Percentiles rank a stretch among this genome's conserved stretches.
phyloP scores from a whole-genome alignment of 2,888 invertebrate species.

The Lasioglossum zephyrum region DNA sequence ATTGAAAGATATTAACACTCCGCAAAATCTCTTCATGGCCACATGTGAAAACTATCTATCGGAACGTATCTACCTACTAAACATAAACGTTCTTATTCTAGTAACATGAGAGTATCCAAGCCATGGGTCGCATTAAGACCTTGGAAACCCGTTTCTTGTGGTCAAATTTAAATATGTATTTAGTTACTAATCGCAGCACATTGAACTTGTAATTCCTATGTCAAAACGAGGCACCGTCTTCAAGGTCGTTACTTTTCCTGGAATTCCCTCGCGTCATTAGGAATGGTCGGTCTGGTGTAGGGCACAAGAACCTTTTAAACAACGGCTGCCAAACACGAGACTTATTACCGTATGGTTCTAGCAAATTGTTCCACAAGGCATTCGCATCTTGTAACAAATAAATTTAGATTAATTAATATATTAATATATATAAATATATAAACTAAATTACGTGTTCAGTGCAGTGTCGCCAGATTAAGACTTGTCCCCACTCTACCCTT shows the following conservation, averaged over 20 bases:
- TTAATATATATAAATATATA: no score
- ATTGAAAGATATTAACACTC: not conserved
- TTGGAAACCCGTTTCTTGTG: no score
- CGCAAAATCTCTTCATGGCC: not conserved
- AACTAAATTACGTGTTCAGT: not conserved
- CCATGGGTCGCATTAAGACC: no score
- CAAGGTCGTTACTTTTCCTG: not conserved
- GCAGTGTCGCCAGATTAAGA: no score
- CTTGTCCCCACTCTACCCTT: no score
- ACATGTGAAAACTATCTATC: not conserved
- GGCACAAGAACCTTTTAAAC: constrained; percentile 84
- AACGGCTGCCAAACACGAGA: constrained; percentile 78
- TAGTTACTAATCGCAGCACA: not conserved
- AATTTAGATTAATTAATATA: not conserved
- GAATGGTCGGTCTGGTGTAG: constrained; percentile 84
- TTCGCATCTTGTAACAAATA: constrained; percentile 84
- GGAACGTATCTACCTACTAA: not conserved
- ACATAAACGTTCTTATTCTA: not conserved
- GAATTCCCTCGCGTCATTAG: constrained; percentile 77
- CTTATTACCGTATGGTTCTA: constrained; percentile 86
- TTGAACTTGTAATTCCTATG: not conserved
- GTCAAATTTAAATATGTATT: not conserved
- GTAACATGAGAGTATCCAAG: no score
- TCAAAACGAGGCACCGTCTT: not conserved
- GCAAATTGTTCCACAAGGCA: constrained; percentile 87